Percentiles rank a stretch among this genome's conserved stretches.
These are phyloP conservation scores for Physella acuta DNA, from an alignment of 1,140 invertebrate species.

Conservation along the genomic window DNA sequence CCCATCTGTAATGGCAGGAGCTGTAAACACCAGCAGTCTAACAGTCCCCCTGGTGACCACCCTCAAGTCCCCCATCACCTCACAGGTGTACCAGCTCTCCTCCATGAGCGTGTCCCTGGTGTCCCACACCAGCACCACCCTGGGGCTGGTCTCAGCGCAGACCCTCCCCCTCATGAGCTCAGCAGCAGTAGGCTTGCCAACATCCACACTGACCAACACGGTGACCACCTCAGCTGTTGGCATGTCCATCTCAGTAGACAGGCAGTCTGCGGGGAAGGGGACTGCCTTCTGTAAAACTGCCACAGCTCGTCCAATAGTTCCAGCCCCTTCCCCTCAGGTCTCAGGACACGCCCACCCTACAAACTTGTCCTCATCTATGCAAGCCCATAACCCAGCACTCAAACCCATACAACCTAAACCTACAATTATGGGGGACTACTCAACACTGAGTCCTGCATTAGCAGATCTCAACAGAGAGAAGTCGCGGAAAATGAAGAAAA, in stretches of 20 bases:
- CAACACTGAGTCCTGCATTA: slow-evolving; percentile 49
- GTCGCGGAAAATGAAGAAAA: slow-evolving; percentile 49
- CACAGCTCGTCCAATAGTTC: slow-evolving; percentile 50
- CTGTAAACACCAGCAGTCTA: neutral
- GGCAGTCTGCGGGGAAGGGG: neutral
- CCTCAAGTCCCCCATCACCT: slow-evolving; percentile 12
- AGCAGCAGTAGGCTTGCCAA: slow-evolving; percentile 12
- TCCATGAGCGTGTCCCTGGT: slow-evolving; percentile 29
- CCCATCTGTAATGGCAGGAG: slow-evolving; percentile 1
- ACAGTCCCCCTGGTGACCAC: slow-evolving; percentile 22
- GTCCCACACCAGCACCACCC: slow-evolving; percentile 22
- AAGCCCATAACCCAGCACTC: slow-evolving; percentile 30
- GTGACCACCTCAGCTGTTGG: slow-evolving; percentile 26
- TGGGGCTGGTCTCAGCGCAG: slow-evolving; percentile 20
- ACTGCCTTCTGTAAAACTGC: slow-evolving; percentile 18
- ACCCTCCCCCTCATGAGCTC: slow-evolving; percentile 20
- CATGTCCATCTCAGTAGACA: slow-evolving; percentile 14
- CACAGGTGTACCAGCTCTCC: slow-evolving; percentile 37
- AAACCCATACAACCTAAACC: slow-evolving; percentile 62
- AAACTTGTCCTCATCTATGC: slow-evolving; percentile 13
- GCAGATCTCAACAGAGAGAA: slow-evolving; percentile 56
- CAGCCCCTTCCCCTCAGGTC: slow-evolving; percentile 43
- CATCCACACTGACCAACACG: slow-evolving; percentile 1
- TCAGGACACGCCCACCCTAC: slow-evolving; percentile 32
- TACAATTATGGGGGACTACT: slow-evolving; percentile 55